phyloP scores from a whole-genome alignment of 1,140 invertebrate species.

The Macrotrachela quadricornifera region DNA sequence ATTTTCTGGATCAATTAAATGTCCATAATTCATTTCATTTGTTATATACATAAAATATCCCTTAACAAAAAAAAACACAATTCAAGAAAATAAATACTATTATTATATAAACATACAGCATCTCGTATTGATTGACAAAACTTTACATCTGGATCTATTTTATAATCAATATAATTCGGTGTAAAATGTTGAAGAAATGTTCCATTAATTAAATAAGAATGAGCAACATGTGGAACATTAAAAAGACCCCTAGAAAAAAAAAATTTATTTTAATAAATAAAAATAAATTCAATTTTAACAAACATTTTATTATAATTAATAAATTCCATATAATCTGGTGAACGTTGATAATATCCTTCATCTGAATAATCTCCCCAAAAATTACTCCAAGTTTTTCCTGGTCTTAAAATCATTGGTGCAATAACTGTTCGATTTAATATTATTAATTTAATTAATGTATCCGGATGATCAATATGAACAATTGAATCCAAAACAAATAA shows the following conservation, averaged over 20 bases:
- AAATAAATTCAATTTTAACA: constrained; percentile 25
- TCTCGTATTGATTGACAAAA: constrained; percentile 51
- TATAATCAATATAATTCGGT: constrained; percentile 17
- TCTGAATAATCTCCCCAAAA: constrained; percentile 84
- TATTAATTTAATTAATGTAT: constrained; percentile 52
- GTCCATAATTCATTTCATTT: constrained; percentile 65
- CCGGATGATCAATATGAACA: constrained; percentile 55
- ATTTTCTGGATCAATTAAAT: constrained; percentile 60
- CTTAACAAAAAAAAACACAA: constrained; percentile 28
- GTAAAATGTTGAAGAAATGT: constrained; percentile 33
- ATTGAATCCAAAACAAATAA: constrained; percentile 62
- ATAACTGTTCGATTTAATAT: constrained; percentile 56
- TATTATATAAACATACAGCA: constrained; percentile 36
- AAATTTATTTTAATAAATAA: background rate
- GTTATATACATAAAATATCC: constrained; percentile 72
- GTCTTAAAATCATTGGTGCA: constrained; percentile 58
- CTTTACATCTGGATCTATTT: constrained; percentile 68
- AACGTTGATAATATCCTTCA: constrained; percentile 74
- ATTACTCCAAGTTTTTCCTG: constrained; percentile 73
- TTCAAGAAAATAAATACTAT: too few species aligned
- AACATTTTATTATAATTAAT: constrained; percentile 58
- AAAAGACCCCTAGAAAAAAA: constrained; percentile 59
- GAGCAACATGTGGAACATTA: constrained; percentile 81
- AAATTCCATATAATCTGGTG: constrained; percentile 87
- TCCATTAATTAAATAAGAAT: constrained; percentile 55